Base-by-base conservation (phyloP, 2,888 invertebrate species). In the Ernsta delagoae region DNA sequence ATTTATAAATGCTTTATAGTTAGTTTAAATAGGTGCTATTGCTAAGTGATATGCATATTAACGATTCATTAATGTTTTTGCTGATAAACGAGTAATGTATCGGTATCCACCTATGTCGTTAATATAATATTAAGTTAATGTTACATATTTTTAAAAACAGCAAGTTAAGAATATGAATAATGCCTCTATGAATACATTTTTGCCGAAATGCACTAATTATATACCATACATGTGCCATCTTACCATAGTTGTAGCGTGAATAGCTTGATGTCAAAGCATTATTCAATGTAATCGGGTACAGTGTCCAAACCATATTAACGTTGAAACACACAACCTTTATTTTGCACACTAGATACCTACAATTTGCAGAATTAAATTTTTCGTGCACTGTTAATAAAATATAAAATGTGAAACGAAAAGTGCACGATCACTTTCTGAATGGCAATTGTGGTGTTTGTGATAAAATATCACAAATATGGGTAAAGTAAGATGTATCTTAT, bases 251-350 rank as follows among this genome's bases (percentile, higher is more conserved):
- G 31, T 39, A 36, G 31, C 66, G 54, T 4, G 60, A 34, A 39
- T 36, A 36, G 6, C 36, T 36, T 36, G 62, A 57, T 16, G 68
- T 39, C 24, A 68, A 4, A 9, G 62, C 39, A 11, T 45, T 61
- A 11, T 69, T 68, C 39, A 70, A 69, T 5, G 64, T 50, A 8
- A 65, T 31, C 3, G 70, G 68, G 36, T 66, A 72, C 5, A 67
- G 24, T 1, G 59, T 57, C 73, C 73, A 73, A 39, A 69, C 72
- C 73, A 73, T 73, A 31, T 31, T 45, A 11, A 45, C 3, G 11
- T n/a, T 11, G 12, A 61, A 61, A 8, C 48, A 34, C 34, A 34
- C 7, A 24, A 6, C 41, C 59, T 24, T 43, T 11, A 45, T 11
- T 43, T 59, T 31, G 6, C 24, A 24, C 11, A 59, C 7, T 31